These are phyloP conservation scores for Nycteola revayana DNA, from an alignment of 2,888 invertebrate species.

Conservation along the genomic window DNA sequence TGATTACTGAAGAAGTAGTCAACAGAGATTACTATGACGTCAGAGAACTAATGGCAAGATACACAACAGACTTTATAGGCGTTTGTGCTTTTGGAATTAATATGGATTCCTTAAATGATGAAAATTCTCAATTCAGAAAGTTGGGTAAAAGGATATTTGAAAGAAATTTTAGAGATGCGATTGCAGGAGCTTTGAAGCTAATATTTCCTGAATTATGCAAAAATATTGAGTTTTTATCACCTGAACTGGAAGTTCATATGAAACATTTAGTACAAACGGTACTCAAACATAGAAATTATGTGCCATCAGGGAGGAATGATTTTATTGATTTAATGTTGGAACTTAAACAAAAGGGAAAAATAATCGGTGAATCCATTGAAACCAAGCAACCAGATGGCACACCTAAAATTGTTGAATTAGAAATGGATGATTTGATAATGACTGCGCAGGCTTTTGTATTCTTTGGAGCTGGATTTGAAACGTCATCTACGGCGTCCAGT, in stretches of 20 bases:
- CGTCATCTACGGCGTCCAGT: constrained; percentile 75
- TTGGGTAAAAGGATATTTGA: constrained; percentile 64
- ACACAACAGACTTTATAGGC: constrained; percentile 71
- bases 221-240: constrained; percentile 48
- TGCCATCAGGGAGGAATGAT: constrained; percentile 63
- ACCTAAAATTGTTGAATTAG: constrained; percentile 52
- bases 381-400: constrained; percentile 51
- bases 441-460: constrained; percentile 71
- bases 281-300: constrained; percentile 53
- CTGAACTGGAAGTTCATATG: constrained; percentile 55
- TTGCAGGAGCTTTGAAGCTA: constrained; percentile 49
- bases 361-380: constrained; percentile 63
- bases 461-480: constrained; percentile 78
- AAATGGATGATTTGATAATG: constrained; percentile 57
- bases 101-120: constrained; percentile 58
- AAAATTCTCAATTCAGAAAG: constrained; percentile 63
- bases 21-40: constrained; percentile 54
- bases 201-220: constrained; percentile 63
- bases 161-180: constrained; percentile 49
- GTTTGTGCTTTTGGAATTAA: constrained; percentile 69
- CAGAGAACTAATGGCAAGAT: constrained; percentile 68
- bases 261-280: constrained; percentile 50
- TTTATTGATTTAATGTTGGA: constrained; percentile 69
- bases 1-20: constrained; percentile 49
- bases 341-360: constrained; percentile 58